Evolutionary conservation across 1,140 invertebrate species (phyloP), one percentile per base, ranked within the genome.

Genomic region (Geopemphigus sp.): DNA sequence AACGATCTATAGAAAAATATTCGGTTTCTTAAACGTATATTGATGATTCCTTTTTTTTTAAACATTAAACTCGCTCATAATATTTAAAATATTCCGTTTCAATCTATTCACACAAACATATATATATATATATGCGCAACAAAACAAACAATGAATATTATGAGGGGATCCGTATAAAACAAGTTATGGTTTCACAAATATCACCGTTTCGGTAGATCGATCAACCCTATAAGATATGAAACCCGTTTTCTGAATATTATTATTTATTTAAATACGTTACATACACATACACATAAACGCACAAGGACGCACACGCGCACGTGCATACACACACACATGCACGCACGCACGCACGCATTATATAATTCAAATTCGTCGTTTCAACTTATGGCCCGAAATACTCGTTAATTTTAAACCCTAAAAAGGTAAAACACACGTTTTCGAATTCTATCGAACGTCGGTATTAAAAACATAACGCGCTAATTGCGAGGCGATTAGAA

Each of bases 41-140:
- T n/a, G n/a, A n/a, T n/a, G n/a, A n/a, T 59, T 19, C 61, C 15
- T 64, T 64, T 64, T 63, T 29, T 32, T 64, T 5, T 6, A 50
- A 50, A 70, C 66, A n/a, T n/a, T n/a, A n/a, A n/a, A n/a, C n/a
- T 15, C 45, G 8, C 39, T 14, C 22, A 70, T 50, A 24, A 50
- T 50, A 6, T 26, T 66, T 47, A 47, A 15, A 8, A 6, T 24
- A 8, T 70, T 70, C n/a, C 15, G 45, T 24, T 70, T 45, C 26
- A 70, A 70, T 70, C 45, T 50, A 70, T 70, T 66, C 63, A 50
- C 50, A 22, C 22, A n/a, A n/a, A n/a, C n/a, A n/a, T n/a, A n/a
- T n/a, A n/a, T n/a, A n/a, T n/a, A 50, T 14, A 45, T 32, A 32
- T 45, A 47, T 17, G n/a, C n/a, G 50, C 66, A 50, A 12, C 66